A percentile compares a stretch with the other conserved stretches of the same genome.
Conservation (phyloP, 2,888 invertebrate species). For the Cyaniris semiargus region DNA sequence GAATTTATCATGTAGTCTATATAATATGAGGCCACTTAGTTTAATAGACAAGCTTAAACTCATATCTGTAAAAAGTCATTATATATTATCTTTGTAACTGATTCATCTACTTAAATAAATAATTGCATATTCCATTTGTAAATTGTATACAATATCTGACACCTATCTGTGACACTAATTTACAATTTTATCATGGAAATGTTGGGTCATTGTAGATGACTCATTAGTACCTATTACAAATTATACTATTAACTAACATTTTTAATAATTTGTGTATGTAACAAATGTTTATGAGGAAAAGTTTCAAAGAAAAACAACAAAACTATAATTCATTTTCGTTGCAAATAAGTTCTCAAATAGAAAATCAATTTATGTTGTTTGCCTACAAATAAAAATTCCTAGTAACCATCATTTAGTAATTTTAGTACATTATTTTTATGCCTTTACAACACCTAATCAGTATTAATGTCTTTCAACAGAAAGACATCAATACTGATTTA, state of each 20-base stretch:
- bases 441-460: neutral
- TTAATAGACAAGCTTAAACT: no score
- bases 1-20: no score
- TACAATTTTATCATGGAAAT: neutral
- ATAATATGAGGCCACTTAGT: no score
- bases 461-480: neutral
- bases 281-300: neutral
- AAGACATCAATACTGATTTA: neutral
- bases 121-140: neutral
- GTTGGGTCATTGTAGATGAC: neutral
- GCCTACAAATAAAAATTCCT: neutral
- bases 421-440: neutral
- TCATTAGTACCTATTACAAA: neutral
- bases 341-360: neutral
- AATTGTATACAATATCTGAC: neutral
- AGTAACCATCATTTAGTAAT: neutral
- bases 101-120: no score
- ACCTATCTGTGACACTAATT: neutral
- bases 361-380: no score
- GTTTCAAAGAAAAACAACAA: neutral
- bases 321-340: neutral
- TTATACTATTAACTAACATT: neutral
- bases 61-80: no score
- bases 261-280: neutral
- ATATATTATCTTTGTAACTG: no score